Percentiles rank a stretch among this genome's conserved stretches.
These are phyloP conservation scores for Terebella lapidaria DNA, from an alignment of 2,888 invertebrate species.

Conservation along the genomic window DNA sequence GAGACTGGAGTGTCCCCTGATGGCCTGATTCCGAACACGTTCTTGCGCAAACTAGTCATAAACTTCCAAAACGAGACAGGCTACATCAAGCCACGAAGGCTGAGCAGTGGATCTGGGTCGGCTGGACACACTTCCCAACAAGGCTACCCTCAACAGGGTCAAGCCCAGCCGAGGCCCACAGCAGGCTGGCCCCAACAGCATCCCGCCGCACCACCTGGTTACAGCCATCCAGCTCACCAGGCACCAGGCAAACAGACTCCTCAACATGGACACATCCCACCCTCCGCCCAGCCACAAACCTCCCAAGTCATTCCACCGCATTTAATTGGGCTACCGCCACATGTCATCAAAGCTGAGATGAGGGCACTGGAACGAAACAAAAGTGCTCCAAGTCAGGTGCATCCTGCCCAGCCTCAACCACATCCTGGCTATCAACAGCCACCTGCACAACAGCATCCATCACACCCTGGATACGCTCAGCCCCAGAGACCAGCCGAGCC, in stretches of 20 bases:
- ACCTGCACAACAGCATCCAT: no score
- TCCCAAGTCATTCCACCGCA: constrained; percentile 2
- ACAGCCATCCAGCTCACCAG: neutral
- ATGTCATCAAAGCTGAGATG: constrained; percentile 11
- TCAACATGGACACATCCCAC: neutral
- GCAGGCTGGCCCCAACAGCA: neutral
- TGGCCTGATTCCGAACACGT: constrained; percentile 80
- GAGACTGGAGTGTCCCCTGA: constrained; percentile 84
- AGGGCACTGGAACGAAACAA: neutral
- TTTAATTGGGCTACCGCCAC: constrained; percentile 16
- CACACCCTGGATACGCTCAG: neutral
- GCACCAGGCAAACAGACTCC: neutral
- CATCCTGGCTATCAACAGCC: constrained; percentile 1
- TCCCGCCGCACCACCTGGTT: neutral
- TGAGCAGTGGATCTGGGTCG: neutral
- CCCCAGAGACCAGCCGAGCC: neutral
- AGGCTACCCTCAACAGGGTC: neutral
- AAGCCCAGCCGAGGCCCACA: neutral
- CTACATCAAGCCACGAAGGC: constrained; percentile 57
- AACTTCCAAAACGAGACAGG: constrained; percentile 89
- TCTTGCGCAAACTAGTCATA: constrained; percentile 80
- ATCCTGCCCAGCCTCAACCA: neutral
- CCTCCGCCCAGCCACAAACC: neutral
- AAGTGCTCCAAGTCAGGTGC: neutral
- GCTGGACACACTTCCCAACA: neutral